phyloP scores from a whole-genome alignment of 1,140 invertebrate species.

The Scaptomyza graminum region DNA sequence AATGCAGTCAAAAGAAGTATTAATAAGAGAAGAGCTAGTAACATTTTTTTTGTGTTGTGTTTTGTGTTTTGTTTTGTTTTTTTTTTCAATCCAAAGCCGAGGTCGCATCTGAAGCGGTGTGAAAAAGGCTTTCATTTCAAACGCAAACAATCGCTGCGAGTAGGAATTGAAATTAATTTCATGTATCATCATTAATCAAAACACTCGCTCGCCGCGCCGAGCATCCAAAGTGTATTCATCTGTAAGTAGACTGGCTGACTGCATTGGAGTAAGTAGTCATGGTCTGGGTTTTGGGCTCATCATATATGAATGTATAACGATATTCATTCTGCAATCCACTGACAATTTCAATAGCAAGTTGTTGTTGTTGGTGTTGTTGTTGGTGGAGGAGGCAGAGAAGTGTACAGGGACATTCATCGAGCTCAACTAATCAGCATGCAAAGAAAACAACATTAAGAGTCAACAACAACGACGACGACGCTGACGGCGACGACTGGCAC shows the following conservation, averaged over 20 bases:
- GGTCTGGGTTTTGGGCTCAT: conserved; percentile 39
- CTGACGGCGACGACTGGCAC: conserved; percentile 72
- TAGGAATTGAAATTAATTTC: conserved; percentile 82
- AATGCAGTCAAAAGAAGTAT: conserved; percentile 68
- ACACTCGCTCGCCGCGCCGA: conserved; percentile 63
- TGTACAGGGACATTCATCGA: conserved; percentile 62
- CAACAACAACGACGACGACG: conserved; percentile 74
- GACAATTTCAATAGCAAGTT: conserved; percentile 33
- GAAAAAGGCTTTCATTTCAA: conserved; percentile 81
- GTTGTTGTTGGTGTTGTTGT: neutral
- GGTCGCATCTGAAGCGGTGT: conserved; percentile 56
- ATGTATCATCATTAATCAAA: conserved; percentile 83
- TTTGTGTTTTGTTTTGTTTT: too few relatives aligned
- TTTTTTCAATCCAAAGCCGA: neutral
- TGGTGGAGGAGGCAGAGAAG: neutral
- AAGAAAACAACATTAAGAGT: conserved; percentile 82
- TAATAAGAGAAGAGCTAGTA: conserved; percentile 71
- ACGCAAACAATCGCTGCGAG: conserved; percentile 74
- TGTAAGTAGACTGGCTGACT: conserved; percentile 29
- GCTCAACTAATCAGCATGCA: conserved; percentile 80
- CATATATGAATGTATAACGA: conserved; percentile 63
- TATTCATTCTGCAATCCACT: conserved; percentile 69
- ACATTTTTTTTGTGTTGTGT: conserved; percentile 24
- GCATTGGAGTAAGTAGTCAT: conserved; percentile 46
- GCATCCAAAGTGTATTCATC: conserved; percentile 50